Conservation (phyloP, 2,113 vertebrate genomes). For the Mesoclemmys tuberculata region DNA sequence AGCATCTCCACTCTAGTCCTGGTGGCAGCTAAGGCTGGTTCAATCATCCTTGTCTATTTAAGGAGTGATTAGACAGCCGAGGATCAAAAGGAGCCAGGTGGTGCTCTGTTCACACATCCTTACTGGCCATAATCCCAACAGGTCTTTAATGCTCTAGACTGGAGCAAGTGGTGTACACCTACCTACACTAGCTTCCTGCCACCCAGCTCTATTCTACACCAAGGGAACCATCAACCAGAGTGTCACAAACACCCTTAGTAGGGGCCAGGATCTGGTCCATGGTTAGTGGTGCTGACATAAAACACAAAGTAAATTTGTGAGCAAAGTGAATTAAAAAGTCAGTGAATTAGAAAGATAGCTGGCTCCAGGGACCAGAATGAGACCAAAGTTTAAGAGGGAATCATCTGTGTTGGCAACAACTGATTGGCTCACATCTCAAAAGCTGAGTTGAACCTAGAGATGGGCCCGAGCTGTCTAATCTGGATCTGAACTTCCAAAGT, state of each 20-base stretch:
- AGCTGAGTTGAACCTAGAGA: not conserved
- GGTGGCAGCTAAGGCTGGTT: not conserved
- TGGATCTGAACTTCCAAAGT: not conserved
- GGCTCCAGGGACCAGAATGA: slow-evolving; percentile 6
- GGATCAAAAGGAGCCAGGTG: not conserved
- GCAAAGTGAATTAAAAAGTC: not conserved
- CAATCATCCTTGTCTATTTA: not conserved
- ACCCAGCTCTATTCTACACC: not conserved
- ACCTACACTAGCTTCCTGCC: not conserved
- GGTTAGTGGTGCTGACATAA: not conserved
- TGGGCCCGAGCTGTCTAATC: not conserved
- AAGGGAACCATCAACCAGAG: not conserved
- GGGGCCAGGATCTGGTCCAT: not conserved
- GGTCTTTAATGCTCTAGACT: not conserved
- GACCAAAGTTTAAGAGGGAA: not conserved
- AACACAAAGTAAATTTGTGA: not conserved
- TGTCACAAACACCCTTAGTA: rapidly evolving
- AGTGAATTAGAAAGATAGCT: slow-evolving; percentile 28
- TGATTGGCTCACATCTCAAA: not conserved
- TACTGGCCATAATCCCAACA: not conserved
- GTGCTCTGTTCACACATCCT: not conserved
- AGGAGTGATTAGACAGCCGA: not conserved
- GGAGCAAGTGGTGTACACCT: not conserved
- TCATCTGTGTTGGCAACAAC: not conserved
- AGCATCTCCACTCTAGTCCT: not conserved